Conservation (phyloP, 2,797 vertebrate genomes). For the Diplodus sargus region DNA sequence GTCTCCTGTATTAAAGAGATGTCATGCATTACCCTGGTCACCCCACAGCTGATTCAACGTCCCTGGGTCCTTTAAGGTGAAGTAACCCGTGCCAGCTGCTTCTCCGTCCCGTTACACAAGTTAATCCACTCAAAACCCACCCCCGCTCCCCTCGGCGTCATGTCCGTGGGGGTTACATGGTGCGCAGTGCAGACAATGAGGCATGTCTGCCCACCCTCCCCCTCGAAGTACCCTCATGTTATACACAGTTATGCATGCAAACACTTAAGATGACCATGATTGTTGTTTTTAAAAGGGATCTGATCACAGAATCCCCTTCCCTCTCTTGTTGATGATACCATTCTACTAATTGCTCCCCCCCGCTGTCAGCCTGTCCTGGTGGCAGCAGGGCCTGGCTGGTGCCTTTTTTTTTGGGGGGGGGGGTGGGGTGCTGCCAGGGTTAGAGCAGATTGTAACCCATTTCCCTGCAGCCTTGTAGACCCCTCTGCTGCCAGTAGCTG, state of each 20-base stretch:
- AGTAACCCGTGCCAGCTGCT: conserved; percentile 63
- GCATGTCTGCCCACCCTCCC: conserved; percentile 15
- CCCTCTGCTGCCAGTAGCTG: conserved; percentile 29
- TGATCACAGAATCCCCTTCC: not conserved
- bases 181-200: conserved; percentile 65
- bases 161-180: conserved; percentile 36
- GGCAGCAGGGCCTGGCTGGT: conserved; percentile 7
- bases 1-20: not conserved
- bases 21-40: conserved; percentile 3
- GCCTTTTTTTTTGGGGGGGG: not conserved
- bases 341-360: not conserved
- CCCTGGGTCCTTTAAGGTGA: conserved; percentile 41
- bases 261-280: conserved; percentile 3
- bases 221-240: conserved; percentile 9
- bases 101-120: conserved; percentile 46
- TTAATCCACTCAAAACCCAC: conserved; percentile 65
- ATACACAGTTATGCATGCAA: conserved; percentile 13
- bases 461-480: conserved; percentile 45
- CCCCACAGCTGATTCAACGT: conserved; percentile 14
- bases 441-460: conserved; percentile 67
- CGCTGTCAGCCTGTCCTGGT: not conserved
- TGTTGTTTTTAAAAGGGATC: not conserved
- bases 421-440: conserved; percentile 36
- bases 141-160: conserved; percentile 47
- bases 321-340: not conserved